These are phyloP conservation scores for Xyliphius kryptos DNA, from an alignment of 2,113 vertebrate genomes.

Conservation along the genomic window DNA sequence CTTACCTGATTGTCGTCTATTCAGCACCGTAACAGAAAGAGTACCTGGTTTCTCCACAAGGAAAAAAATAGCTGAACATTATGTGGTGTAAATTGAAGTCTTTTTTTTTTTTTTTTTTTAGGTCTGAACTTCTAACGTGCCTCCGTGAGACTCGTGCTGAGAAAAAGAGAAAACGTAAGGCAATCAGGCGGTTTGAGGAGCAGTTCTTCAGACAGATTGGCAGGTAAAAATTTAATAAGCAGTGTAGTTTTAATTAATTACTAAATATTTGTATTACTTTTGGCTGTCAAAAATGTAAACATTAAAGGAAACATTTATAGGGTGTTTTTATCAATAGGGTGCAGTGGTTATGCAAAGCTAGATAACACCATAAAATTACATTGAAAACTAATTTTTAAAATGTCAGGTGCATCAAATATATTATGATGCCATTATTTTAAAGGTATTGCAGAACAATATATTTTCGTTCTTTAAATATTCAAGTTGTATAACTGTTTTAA, in stretches of 20 bases:
- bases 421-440: slow-evolving; percentile 26
- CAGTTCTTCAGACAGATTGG: slow-evolving; percentile 88
- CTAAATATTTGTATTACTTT: slow-evolving; percentile 31
- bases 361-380: slow-evolving; percentile 16
- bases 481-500: slow-evolving; percentile 38
- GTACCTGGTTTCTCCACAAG: too few species aligned
- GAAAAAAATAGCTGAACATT: too few species aligned
- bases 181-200: slow-evolving; percentile 86
- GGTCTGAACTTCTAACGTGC: slow-evolving; percentile 82
- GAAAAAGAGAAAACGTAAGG: slow-evolving; percentile 83
- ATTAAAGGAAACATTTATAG: slow-evolving; percentile 28
- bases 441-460: slow-evolving; percentile 38
- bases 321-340: slow-evolving; percentile 21
- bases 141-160: slow-evolving; percentile 83
- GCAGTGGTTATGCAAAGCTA: slow-evolving; percentile 24
- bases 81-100: too few species aligned
- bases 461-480: slow-evolving; percentile 31
- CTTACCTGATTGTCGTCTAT: too few species aligned
- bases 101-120: slow-evolving; percentile 43
- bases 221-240: slow-evolving; percentile 64
- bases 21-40: too few species aligned
- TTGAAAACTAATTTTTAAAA: not conserved
- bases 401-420: slow-evolving; percentile 2
- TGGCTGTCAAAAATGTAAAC: slow-evolving; percentile 28
- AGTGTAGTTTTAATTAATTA: slow-evolving; percentile 38